Evolutionary conservation across 2,888 invertebrate species (phyloP), one percentile per base, ranked within the genome.

Genomic region (Hyalella azteca): DNA sequence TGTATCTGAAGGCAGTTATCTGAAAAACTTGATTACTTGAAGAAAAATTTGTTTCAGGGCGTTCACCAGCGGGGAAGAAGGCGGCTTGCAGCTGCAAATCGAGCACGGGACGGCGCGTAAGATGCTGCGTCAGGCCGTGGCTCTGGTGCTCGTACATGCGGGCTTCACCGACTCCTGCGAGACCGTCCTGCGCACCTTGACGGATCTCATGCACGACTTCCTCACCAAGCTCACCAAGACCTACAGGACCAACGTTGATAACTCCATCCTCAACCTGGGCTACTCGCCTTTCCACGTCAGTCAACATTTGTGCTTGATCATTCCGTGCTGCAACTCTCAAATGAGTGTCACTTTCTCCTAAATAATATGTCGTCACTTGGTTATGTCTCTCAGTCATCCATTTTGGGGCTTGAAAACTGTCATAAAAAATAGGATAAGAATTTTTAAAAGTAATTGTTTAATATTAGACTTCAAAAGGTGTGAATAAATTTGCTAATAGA

Each of bases 141-240:
- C 84, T n/a, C 77, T 78, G 22, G 54, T 84, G 36, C 79, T 80
- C 54, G 84, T 82, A 19, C 84, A 84, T 60, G 73, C 84, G 11
- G 84, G 84, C 19, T 84, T 80, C 77, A 84, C 84, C 29, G 84
- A 84, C 66, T 82, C 84, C 13, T 78, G 79, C 36, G 84, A 84
- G 26, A 81, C 80, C 73, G 84, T 84, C 22, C 78, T 84, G 40
- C 77, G 81, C 19, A 36, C 82, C 26, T 60, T 84, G 32, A 84
- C 84, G 9, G 84, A 84, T 39, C 59, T 77, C 36, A 78, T 80
- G 19, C 84, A 84, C 29, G 82, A 84, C n/a, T 79, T 84, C 45
- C 49, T 82, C 9, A 76, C 48, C 19, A 82, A 82, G 36, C 76
- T 82, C 49, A 82, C 82, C 39, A 45, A 49, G 13, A 54, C 79